phyloP scores from a whole-genome alignment of 2,888 invertebrate species.

The Meiosimyza platycephala region DNA sequence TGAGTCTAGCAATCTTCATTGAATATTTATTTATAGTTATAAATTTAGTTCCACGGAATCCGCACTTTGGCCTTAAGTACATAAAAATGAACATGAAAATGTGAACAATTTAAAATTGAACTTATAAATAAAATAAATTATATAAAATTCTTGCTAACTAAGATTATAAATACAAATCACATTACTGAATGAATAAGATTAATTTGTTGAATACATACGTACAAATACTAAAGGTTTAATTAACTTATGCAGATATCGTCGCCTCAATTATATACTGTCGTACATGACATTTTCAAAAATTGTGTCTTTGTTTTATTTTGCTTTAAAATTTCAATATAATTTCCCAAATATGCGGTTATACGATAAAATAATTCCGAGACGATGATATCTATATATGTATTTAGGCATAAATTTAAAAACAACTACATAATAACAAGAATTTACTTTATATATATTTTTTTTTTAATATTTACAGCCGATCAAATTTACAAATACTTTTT shows the following conservation, averaged over 20 bases:
- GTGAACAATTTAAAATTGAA: background rate
- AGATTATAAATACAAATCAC: constrained; percentile 45
- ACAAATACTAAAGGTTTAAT: background rate
- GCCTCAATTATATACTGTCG: too few species aligned
- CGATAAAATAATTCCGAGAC: too few species aligned
- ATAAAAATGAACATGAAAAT: constrained; percentile 6
- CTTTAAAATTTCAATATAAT: too few species aligned
- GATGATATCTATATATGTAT: too few species aligned
- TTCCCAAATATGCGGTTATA: too few species aligned
- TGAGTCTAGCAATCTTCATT: too few species aligned
- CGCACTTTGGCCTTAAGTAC: background rate
- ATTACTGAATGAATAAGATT: constrained; percentile 40
- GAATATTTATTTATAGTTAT: too few species aligned
- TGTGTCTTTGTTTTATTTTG: too few species aligned
- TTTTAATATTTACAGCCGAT: constrained; percentile 22
- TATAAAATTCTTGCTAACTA: constrained; percentile 49
- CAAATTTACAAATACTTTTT: background rate
- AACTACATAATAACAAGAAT: constrained; percentile 26
- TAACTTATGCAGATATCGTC: too few species aligned
- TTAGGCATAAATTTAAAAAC: background rate
- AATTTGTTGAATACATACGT: constrained; percentile 20
- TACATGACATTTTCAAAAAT: too few species aligned
- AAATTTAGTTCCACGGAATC: too few species aligned
- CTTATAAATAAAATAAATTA: constrained; percentile 22
- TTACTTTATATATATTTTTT: background rate